Evolutionary conservation across 2,888 invertebrate genomes (phyloP).

Genomic region (Philopedon plagiatum): DNA sequence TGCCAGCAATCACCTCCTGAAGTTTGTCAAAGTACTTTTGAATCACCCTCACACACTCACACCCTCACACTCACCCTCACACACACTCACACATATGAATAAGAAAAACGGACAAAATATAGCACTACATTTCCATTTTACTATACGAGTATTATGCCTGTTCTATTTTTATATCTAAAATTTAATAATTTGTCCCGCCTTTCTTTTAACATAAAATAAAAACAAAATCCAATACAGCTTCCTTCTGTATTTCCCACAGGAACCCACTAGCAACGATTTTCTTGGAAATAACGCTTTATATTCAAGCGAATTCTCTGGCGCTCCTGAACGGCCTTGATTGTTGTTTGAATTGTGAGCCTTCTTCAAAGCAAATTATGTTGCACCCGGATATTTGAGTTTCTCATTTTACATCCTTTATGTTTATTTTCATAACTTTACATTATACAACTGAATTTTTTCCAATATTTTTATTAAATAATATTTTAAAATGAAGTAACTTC

Average conservation of each 20-base stretch:
- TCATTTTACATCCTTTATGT: background rate
- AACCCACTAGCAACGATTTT: background rate
- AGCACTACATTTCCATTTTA: no score
- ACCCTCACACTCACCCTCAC: no score
- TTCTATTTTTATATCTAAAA: background rate
- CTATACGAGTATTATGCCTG: no score
- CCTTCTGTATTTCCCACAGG: slow-evolving; percentile 10
- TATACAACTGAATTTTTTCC: no score
- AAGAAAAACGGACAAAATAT: no score
- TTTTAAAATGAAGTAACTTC: no score
- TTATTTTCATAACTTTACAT: no score
- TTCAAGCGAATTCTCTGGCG: background rate
- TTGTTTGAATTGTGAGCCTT: background rate
- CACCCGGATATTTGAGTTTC: background rate
- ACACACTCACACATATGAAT: no score
- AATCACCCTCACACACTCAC: no score
- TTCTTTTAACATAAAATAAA: background rate
- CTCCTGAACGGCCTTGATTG: background rate
- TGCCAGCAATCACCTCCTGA: no score
- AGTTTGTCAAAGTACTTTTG: no score
- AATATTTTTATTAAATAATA: no score
- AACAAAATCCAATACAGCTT: slow-evolving; percentile 9
- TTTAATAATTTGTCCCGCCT: background rate
- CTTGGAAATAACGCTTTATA: slow-evolving; percentile 9
- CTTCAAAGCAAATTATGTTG: background rate